These are phyloP conservation scores for Bolinopsis microptera DNA, from an alignment of 37 sponge, comb jelly and placozoan species.

Conservation along the genomic window DNA sequence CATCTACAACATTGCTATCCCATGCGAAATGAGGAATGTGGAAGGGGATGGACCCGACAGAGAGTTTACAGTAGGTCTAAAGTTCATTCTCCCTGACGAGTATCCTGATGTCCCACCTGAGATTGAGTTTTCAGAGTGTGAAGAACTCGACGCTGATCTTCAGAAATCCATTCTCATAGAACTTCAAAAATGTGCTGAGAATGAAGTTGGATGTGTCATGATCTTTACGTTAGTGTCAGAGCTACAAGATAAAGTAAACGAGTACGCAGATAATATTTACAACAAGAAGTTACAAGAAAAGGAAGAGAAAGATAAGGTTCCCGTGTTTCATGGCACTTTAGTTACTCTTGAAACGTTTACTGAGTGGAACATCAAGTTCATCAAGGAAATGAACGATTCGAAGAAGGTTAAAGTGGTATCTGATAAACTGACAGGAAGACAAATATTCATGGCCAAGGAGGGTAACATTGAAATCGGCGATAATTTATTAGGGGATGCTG, in stretches of 20 bases:
- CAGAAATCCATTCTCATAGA: constrained; percentile 48
- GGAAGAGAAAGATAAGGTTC: constrained; percentile 46
- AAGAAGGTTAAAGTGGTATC: constrained; percentile 58
- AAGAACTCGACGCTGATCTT: constrained; percentile 36
- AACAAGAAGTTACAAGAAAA: constrained; percentile 36
- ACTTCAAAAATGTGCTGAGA: constrained; percentile 19
- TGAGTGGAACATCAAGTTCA: constrained; percentile 37
- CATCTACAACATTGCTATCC: constrained; percentile 49
- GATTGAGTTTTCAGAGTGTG: constrained; percentile 11
- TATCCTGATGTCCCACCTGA: constrained; percentile 56
- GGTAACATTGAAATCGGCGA: constrained; percentile 48
- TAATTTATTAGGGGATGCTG: constrained; percentile 36
- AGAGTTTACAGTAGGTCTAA: constrained; percentile 25
- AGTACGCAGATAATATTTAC: constrained; percentile 49
- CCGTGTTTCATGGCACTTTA: constrained; percentile 50
- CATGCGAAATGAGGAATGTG: constrained; percentile 29
- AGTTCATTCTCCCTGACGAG: constrained; percentile 30
- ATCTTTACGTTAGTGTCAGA: constrained; percentile 52
- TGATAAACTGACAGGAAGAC: constrained; percentile 46
- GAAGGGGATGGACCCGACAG: background rate
- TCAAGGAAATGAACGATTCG: constrained; percentile 4
- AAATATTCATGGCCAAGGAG: constrained; percentile 58
- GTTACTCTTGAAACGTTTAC: constrained; percentile 38
- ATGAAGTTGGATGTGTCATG: constrained; percentile 60
- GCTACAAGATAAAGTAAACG: constrained; percentile 45